A percentile compares a stretch with the other conserved stretches of the same genome.
phyloP scores from a whole-genome alignment of 2,888 invertebrate genomes.

The Troides aeacus region DNA sequence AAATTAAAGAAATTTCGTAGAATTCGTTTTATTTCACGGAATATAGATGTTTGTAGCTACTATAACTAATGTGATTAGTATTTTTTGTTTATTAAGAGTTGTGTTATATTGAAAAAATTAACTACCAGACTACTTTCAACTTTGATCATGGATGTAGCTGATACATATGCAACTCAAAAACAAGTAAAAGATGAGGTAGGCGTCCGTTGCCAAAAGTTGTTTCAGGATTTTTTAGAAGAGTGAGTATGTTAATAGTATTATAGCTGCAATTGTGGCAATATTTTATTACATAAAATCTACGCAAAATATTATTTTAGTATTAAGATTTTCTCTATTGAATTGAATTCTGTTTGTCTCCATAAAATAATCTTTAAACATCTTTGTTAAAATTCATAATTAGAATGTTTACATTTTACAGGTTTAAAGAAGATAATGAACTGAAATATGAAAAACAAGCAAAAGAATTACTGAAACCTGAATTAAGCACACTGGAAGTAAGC shows the following conservation, averaged over 20 bases:
- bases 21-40: not conserved
- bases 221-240: conserved; percentile 98
- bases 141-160: conserved; percentile 88
- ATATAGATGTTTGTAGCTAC: not conserved
- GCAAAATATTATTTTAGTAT: too few relatives aligned
- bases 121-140: not conserved
- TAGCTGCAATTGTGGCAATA: too few relatives aligned
- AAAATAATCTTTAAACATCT: not conserved
- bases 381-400: not conserved
- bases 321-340: too few relatives aligned
- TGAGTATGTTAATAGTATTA: conserved; percentile 69
- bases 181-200: conserved; percentile 95
- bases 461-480: conserved; percentile 91
- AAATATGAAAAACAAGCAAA: conserved; percentile 92
- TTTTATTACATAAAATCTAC: too few relatives aligned
- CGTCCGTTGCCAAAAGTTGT: conserved; percentile 95
- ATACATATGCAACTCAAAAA: conserved; percentile 85
- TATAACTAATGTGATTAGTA: not conserved
- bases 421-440: conserved; percentile 91
- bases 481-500: conserved; percentile 94
- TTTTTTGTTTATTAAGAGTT: not conserved
- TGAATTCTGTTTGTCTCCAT: too few relatives aligned
- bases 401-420: conserved; percentile 66
- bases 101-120: not conserved
- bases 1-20: not conserved